Evolutionary conservation across 2,113 vertebrate species (phyloP), one percentile per base, ranked within the genome.

Genomic region (Passer montanus): DNA sequence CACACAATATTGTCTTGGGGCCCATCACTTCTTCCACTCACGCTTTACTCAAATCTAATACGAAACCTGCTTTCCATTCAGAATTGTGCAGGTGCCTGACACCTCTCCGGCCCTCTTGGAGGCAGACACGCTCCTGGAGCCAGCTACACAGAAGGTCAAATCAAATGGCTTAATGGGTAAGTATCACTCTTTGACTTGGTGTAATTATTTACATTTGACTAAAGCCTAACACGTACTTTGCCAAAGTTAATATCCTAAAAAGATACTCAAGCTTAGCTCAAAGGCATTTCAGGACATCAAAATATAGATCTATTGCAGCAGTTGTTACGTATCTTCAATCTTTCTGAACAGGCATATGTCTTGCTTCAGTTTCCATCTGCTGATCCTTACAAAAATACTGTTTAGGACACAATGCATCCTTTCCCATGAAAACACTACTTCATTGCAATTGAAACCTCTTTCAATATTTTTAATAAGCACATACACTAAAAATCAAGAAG

Each of bases 181-280:
- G 44, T 41, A 68, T 41, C 41, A 19, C 68, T 87, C 62, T 60
- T 33, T 55, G 46, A 70, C 28, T 24, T 13, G 41, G 24, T 15
- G 58, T 41, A 90, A 86, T 89, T 92, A 88, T 83, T 95, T 90
- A 80, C 67, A 69, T 90, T 64, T 73, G 53, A 79, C 67, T 86
- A 68, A 84, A 76, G 53, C 53, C 85, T 90, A 90, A 70, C 2
- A 24, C 28, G 26, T 67, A 69, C 73, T 93, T 84, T 46, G 22
- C 63, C 78, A 2, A 87, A 94, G n/a, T 89, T 91, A 82, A 91
- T 83, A 63, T 84, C 73, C 72, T 28, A 90, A 47, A 95, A 93
- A 72, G 28, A 68, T 69, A 86, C 33, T 73, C 72, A 80, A 69
- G 46, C 53, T 73, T 58, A 76, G 55, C 82, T 88, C 55, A 52